phyloP scores from a whole-genome alignment of 2,888 invertebrate species.

The Folsomia candida region DNA sequence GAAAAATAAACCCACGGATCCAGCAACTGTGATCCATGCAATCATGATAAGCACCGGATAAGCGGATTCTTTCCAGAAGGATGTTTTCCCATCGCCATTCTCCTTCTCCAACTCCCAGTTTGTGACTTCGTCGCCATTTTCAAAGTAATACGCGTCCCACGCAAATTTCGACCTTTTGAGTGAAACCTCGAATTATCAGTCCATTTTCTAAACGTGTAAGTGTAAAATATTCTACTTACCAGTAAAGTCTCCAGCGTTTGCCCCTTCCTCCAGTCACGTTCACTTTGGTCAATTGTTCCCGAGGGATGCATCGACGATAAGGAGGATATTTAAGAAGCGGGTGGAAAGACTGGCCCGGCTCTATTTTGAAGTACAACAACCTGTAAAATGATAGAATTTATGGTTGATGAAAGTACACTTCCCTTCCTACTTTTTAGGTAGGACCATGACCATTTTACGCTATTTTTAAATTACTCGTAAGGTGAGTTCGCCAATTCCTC shows the following conservation, averaged over 20 bases:
- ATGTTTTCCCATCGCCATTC: neutral
- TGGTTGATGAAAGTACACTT: neutral
- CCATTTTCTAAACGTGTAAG: neutral
- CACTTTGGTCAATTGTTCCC: neutral
- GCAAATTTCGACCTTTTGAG: neutral
- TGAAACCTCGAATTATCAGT: neutral
- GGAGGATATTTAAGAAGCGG: constrained; percentile 10
- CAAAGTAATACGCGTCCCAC: constrained; percentile 3
- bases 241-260: constrained; percentile 8
- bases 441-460: neutral
- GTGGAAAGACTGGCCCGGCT: neutral
- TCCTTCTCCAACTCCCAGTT: constrained; percentile 5
- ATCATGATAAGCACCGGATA: neutral
- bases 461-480: neutral
- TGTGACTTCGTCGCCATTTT: neutral
- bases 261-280: neutral
- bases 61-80: neutral
- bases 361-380: neutral
- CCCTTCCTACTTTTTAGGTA: neutral
- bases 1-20: neutral
- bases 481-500: neutral
- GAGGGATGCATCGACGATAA: neutral
- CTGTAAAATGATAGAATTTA: too few relatives aligned
- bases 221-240: too few relatives aligned
- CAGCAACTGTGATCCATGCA: neutral